Evolutionary conservation across 2,113 vertebrate genomes (phyloP), one percentile per base, ranked within the genome.

Genomic region (Chiloscyllium plagiosum): DNA sequence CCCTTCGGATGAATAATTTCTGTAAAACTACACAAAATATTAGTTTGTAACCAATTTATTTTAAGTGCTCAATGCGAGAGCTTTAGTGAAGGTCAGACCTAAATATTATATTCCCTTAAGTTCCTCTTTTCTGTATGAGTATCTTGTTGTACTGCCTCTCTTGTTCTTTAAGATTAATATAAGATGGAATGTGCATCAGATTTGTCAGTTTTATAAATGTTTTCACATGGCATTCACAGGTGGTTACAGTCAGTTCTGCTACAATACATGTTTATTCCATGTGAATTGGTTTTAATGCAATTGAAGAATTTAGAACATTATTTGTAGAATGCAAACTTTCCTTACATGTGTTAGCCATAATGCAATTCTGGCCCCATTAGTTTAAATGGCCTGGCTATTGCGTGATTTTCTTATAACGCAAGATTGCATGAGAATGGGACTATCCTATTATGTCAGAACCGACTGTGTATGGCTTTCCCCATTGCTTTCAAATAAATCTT

Each of bases 131-230:
- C 87, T n/a, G 26, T 22, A 52, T 52, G 50, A 86, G 50, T 17
- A 65, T 65, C 56, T 37, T 19, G 26, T 90, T 33, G 68, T 42
- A 50, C 20, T 52, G 22, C 20, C 12, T 94, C 70, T 50, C 2
- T 10, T 72, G 37, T 24, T 72, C 69, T 29, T 47, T 26, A 26
- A 29, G 50, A 95, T 20, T 52, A 8, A 72, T 26, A 72, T 72
- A 72, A 95, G 33, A 72, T 47, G 17, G 42, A 72, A 72, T 95
- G 47, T 95, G 42, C 72, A 72, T 95, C 69, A 95, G 69, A 95
- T 95, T 95, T 95, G 94, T 95, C 94, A 95, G 19, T 72, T 95
- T 95, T 50, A 72, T 50, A 72, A 72, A 26, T 50, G 66, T 42
- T 95, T 47, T 76, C 69, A 95, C 69, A 65, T 72, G 37, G 42